Evolutionary conservation across 2,113 vertebrate species (phyloP).

Genomic region (Macroglossus sobrinus): DNA sequence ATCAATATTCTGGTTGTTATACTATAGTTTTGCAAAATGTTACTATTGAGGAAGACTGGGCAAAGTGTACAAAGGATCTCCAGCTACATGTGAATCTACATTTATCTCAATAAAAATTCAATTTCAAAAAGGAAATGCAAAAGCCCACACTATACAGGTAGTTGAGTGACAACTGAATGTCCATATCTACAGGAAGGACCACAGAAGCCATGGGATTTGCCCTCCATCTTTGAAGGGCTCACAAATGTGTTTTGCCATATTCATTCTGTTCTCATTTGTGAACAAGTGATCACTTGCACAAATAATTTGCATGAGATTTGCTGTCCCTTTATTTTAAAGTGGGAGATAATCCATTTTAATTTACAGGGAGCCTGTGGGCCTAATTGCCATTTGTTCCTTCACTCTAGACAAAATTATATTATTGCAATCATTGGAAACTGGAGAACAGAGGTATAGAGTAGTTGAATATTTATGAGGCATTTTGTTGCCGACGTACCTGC

Average conservation of each 20-base stretch:
- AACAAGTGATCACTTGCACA: slow-evolving; percentile 36
- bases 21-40: neutral
- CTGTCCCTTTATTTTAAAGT: slow-evolving; percentile 35
- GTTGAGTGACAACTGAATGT: neutral
- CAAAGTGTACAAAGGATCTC: neutral
- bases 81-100: neutral
- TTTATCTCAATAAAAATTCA: neutral
- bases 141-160: neutral
- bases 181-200: neutral
- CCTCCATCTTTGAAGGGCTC: neutral
- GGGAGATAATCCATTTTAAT: slow-evolving; percentile 37
- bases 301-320: slow-evolving; percentile 25
- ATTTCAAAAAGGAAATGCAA: slow-evolving; percentile 1
- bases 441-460: slow-evolving; percentile 62
- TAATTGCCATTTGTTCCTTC: slow-evolving; percentile 67
- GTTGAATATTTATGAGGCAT: slow-evolving; percentile 71
- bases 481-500: slow-evolving; percentile 62
- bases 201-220: neutral
- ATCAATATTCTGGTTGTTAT: neutral
- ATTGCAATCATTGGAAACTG: slow-evolving; percentile 53
- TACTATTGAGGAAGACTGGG: neutral
- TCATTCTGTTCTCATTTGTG: neutral
- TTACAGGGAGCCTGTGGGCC: slow-evolving; percentile 1
- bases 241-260: neutral
- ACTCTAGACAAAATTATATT: slow-evolving; percentile 56